Percentiles rank a stretch among this genome's conserved stretches.
Evolutionary conservation across 2,113 vertebrate genomes (phyloP).

Genomic region (Coturnix japonica): DNA sequence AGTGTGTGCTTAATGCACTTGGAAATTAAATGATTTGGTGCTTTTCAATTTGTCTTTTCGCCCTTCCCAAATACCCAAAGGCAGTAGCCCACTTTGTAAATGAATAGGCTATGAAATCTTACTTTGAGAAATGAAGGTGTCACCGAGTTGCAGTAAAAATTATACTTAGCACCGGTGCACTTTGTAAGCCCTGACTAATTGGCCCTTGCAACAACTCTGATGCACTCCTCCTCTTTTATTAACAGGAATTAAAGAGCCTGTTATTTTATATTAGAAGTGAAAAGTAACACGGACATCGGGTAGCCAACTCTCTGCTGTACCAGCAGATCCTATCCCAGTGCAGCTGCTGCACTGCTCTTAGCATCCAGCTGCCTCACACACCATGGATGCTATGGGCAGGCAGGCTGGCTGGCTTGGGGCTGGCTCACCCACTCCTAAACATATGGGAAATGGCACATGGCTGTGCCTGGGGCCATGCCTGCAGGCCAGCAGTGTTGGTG

Average conservation of each 20-base stretch:
- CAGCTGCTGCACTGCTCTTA: background rate
- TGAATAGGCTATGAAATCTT: conserved; percentile 61
- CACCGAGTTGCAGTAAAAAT: conserved; percentile 20
- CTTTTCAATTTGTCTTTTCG: conserved; percentile 70
- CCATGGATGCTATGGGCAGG: background rate
- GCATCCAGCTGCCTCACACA: background rate
- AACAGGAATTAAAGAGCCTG: conserved; percentile 5
- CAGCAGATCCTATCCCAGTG: background rate
- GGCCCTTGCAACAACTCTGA: background rate
- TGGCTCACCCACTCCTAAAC: background rate
- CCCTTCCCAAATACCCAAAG: conserved; percentile 73
- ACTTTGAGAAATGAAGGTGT: conserved; percentile 67
- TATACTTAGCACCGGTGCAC: background rate
- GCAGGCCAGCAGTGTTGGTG: background rate
- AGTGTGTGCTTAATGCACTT: conserved; percentile 40
- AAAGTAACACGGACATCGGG: background rate
- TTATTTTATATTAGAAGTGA: conserved; percentile 14
- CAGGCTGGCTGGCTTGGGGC: background rate
- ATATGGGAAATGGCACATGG: background rate
- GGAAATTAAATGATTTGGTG: conserved; percentile 66
- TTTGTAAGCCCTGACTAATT: conserved; percentile 5
- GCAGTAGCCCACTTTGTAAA: conserved; percentile 71
- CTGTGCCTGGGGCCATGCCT: background rate
- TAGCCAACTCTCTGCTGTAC: background rate
- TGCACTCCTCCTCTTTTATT: conserved; percentile 1